These are phyloP conservation scores for Sebastes steindachneri DNA, from an alignment of 2,797 vertebrate genomes.

Conservation along the genomic window DNA sequence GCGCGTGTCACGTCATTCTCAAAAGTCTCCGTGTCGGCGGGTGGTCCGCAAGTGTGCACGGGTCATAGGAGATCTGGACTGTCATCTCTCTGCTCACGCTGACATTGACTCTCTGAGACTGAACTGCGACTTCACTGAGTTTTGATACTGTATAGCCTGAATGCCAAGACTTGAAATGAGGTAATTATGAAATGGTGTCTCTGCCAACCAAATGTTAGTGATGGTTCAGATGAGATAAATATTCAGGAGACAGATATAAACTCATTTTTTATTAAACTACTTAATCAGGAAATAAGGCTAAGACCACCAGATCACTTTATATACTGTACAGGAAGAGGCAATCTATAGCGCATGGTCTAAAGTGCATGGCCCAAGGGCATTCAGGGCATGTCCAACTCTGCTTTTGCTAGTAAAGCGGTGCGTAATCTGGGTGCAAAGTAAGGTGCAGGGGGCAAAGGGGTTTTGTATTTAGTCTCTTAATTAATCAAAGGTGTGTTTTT, in stretches of 20 bases:
- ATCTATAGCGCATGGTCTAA: no score
- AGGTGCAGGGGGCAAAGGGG: no score
- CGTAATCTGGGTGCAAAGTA: no score
- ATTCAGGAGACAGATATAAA: neutral
- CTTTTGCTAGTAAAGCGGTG: no score
- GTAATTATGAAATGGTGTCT: slow-evolving; percentile 5
- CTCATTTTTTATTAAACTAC: neutral
- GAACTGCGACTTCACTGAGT: neutral
- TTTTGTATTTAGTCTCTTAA: no score
- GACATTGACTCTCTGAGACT: neutral
- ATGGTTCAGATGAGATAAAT: neutral
- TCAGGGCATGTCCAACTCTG: no score
- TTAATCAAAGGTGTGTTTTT: no score
- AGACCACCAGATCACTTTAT: no score
- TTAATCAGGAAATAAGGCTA: neutral
- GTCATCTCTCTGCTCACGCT: slow-evolving; percentile 7
- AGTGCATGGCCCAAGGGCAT: no score
- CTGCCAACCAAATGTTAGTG: neutral
- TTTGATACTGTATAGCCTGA: neutral
- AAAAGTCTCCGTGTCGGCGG: slow-evolving; percentile 36
- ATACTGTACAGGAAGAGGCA: no score
- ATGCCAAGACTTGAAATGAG: slow-evolving; percentile 1
- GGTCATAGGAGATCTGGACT: slow-evolving; percentile 24
- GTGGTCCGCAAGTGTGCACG: slow-evolving; percentile 54
- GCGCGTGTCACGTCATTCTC: slow-evolving; percentile 44